A percentile compares a stretch with the other conserved stretches of the same genome.
Evolutionary conservation across 2,113 vertebrate species (phyloP).

Genomic region (Corythornis madagascariensis): DNA sequence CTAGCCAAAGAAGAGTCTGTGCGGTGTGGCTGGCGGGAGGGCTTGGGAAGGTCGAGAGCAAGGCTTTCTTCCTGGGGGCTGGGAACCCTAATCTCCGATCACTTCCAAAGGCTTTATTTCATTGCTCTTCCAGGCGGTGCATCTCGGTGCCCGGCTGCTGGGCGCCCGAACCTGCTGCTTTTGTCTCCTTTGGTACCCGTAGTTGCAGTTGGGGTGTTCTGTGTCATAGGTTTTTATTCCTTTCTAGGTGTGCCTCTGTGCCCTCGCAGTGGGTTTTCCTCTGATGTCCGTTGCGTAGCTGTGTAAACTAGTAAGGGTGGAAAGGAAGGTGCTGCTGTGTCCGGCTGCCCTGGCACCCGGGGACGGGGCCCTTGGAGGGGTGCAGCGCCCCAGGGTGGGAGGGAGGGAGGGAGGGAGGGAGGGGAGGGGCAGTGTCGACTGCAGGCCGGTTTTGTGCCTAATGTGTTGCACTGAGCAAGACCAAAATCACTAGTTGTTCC

Average conservation of each 20-base stretch:
- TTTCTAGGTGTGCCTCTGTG: conserved; percentile 64
- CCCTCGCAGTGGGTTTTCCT: conserved; percentile 47
- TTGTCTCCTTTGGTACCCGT: conserved; percentile 61
- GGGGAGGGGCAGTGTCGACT: neutral
- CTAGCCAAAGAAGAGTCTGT: conserved; percentile 46
- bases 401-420: neutral
- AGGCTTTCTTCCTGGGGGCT: conserved; percentile 28
- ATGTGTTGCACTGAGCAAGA: conserved; percentile 87
- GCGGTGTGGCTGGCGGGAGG: neutral
- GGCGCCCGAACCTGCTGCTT: conserved; percentile 64
- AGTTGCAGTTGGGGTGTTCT: conserved; percentile 59
- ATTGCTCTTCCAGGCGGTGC: conserved; percentile 57
- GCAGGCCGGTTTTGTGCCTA: conserved; percentile 74
- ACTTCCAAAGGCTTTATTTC: conserved; percentile 60
- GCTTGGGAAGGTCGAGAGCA: neutral
- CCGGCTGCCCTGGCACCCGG: neutral
- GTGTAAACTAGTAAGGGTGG: conserved; percentile 4
- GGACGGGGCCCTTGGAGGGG: neutral
- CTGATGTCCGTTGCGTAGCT: neutral
- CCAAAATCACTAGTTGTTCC: conserved; percentile 74
- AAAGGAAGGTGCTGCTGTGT: neutral
- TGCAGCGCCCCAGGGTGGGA: neutral
- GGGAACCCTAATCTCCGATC: conserved; percentile 18
- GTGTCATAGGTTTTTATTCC: conserved; percentile 61
- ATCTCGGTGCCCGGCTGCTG: neutral